Evolutionary conservation across 1,140 invertebrate species (phyloP).

Genomic region (Vanessa tameamea): DNA sequence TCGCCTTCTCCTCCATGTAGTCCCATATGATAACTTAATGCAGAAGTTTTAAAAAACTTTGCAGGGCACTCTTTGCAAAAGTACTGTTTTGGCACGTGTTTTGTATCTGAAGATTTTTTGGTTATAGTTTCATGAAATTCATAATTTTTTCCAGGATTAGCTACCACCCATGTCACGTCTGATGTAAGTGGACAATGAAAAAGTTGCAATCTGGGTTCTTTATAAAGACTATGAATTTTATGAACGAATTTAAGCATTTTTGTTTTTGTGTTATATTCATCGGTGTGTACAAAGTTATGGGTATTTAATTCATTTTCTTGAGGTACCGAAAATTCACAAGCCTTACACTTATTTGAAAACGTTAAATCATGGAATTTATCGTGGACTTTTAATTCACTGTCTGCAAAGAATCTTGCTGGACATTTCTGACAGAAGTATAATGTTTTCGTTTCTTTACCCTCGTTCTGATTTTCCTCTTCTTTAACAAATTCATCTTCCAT

Average conservation of each 20-base stretch:
- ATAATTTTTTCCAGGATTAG: conserved; percentile 51
- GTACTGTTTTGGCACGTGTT: conserved; percentile 68
- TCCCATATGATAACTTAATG: conserved; percentile 87
- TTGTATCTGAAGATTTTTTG: conserved; percentile 59
- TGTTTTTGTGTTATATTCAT: conserved; percentile 90
- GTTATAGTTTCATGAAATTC: conserved; percentile 44
- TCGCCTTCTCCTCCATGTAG: conserved; percentile 86
- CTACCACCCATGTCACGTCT: conserved; percentile 60
- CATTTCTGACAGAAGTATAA: conserved; percentile 85
- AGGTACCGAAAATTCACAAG: conserved; percentile 89
- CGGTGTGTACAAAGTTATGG: conserved; percentile 89
- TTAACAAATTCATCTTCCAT: conserved; percentile 45
- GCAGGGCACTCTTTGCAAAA: conserved; percentile 85
- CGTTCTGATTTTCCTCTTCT: conserved; percentile 50
- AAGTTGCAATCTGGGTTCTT: conserved; percentile 83
- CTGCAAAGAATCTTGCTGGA: conserved; percentile 85
- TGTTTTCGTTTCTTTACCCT: conserved; percentile 66
- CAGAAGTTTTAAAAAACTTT: conserved; percentile 85
- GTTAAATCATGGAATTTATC: conserved; percentile 84
- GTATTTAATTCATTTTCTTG: conserved; percentile 86
- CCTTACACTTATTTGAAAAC: conserved; percentile 85
- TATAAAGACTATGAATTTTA: conserved; percentile 82
- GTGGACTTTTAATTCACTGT: conserved; percentile 86
- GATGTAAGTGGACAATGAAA: conserved; percentile 67
- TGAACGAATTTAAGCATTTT: conserved; percentile 86